Evolutionary conservation across 2,797 vertebrate species (phyloP).

Genomic region (Spheniscus humboldti): DNA sequence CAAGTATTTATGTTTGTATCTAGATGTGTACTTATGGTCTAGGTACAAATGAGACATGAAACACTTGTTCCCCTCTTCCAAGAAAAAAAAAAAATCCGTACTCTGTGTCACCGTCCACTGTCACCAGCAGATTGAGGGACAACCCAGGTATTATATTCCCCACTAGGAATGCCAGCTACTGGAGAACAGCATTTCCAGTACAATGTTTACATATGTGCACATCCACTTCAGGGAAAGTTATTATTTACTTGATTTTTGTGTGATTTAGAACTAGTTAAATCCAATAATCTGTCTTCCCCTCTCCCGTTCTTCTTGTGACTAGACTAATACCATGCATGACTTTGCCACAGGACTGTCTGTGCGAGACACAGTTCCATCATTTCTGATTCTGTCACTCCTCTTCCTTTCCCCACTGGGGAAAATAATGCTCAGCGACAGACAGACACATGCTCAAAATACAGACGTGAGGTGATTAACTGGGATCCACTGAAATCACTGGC

Average conservation of each 20-base stretch:
- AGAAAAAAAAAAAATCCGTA: not conserved
- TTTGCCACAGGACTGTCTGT: not conserved
- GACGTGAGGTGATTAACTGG: not conserved
- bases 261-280: not conserved
- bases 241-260: not conserved
- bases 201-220: not conserved
- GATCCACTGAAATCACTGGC: not conserved
- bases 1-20: not conserved
- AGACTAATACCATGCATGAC: not conserved
- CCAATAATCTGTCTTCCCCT: not conserved
- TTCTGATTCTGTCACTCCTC: not conserved
- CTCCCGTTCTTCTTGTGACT: not conserved
- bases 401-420: not conserved
- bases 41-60: not conserved
- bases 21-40: not conserved
- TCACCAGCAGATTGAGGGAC: not conserved
- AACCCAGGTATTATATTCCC: not conserved
- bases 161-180: not conserved
- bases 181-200: not conserved
- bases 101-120: not conserved
- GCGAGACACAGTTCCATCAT: not conserved
- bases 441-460: not conserved
- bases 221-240: not conserved
- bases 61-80: not conserved
- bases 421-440: rapidly evolving